Conservation (phyloP, 1,140 invertebrate species). For the Oscheius sp. region DNA sequence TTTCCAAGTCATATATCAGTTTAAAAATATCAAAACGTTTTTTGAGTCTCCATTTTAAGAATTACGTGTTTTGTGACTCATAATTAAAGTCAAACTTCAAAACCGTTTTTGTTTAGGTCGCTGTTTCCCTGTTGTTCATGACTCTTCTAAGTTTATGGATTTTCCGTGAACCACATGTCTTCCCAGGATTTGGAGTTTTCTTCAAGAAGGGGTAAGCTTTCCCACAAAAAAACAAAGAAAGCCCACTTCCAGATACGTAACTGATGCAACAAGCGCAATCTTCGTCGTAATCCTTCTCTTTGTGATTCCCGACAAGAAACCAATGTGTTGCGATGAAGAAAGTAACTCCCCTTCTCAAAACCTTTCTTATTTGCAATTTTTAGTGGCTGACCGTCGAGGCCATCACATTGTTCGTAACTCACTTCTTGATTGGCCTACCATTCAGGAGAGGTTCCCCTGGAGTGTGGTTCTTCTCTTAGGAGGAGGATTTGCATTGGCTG, state of each 20-base stretch:
- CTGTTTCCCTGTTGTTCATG: constrained; percentile 68
- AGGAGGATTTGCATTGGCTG: constrained; percentile 64
- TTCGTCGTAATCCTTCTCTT: constrained; percentile 62
- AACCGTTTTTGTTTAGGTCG: neutral
- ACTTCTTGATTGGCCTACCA: constrained; percentile 61
- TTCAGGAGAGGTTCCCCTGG: constrained; percentile 64
- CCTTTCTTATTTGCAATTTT: neutral
- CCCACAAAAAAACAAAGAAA: neutral
- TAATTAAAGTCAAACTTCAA: neutral
- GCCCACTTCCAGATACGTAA: constrained; percentile 60
- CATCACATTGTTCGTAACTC: constrained; percentile 33
- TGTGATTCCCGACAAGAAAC: constrained; percentile 49
- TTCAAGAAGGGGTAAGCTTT: constrained; percentile 50
- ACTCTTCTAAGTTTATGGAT: constrained; percentile 80
- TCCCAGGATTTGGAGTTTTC: constrained; percentile 70
- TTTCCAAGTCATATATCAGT: too few relatives aligned
- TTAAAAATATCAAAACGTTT: too few relatives aligned
- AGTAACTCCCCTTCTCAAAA: neutral
- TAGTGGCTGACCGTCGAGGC: constrained; percentile 8
- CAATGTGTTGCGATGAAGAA: neutral
- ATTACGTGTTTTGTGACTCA: too few relatives aligned
- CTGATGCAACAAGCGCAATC: constrained; percentile 63
- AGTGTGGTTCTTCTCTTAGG: constrained; percentile 63
- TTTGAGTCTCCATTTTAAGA: too few relatives aligned
- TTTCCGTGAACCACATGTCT: constrained; percentile 79